Evolutionary conservation across 2,113 vertebrate species (phyloP).

Genomic region (Cyanoderma ruficeps): DNA sequence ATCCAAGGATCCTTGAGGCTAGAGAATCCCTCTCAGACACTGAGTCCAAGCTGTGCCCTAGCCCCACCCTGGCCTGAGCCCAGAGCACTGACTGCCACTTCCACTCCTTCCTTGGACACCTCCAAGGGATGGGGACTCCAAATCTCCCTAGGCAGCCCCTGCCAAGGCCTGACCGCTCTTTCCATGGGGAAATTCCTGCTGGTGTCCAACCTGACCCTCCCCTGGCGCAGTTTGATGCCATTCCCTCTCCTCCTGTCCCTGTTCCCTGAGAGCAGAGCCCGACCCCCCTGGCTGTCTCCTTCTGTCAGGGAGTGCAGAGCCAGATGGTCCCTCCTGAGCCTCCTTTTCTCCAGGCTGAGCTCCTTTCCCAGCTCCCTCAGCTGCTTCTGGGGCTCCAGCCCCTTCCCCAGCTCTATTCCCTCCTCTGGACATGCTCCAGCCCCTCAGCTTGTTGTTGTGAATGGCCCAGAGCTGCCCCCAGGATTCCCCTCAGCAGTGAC

Average conservation of each 20-base stretch:
- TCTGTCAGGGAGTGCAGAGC: neutral
- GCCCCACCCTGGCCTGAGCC: neutral
- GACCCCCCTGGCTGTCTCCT: neutral
- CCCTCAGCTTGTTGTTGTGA: rapidly evolving
- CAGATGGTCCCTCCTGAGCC: neutral
- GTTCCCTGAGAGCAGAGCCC: neutral
- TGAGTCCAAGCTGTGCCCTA: rapidly evolving
- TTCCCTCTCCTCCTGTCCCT: neutral
- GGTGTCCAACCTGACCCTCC: neutral
- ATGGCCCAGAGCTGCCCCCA: no score
- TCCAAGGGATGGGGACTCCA: neutral
- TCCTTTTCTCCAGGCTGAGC: neutral
- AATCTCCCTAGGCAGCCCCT: neutral
- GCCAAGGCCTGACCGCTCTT: neutral
- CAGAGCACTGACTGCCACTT: neutral
- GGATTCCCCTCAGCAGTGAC: rapidly evolving
- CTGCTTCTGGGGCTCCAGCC: rapidly evolving
- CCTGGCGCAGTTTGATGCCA: neutral
- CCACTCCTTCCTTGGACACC: neutral
- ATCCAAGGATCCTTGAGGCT: neutral
- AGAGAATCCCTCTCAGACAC: neutral
- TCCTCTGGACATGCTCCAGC: rapidly evolving
- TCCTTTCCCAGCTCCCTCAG: neutral
- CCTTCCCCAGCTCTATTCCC: neutral
- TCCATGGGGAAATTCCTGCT: neutral